These are phyloP conservation scores for Brachionus rubens DNA, from an alignment of 1,140 invertebrate genomes.

Conservation along the genomic window DNA sequence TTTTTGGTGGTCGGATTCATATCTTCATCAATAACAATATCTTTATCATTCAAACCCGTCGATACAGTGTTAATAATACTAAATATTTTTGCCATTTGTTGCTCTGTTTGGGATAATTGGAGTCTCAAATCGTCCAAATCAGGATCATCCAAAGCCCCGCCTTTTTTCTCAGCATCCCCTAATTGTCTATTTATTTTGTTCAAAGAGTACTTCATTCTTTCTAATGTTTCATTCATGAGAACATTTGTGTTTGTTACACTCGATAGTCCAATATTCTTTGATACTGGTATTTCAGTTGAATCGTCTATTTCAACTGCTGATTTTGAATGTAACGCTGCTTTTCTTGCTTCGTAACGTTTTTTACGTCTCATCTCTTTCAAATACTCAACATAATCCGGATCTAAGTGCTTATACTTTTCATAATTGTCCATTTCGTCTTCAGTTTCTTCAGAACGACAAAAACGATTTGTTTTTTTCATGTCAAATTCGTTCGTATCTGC, in stretches of 20 bases:
- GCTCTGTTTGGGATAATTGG: conserved; percentile 36
- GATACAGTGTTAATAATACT: conserved; percentile 28
- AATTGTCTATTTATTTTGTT: conserved; percentile 39
- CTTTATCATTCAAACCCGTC: neutral
- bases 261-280: conserved; percentile 12
- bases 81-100: conserved; percentile 36
- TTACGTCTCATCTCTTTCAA: neutral
- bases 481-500: neutral
- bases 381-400: conserved; percentile 23
- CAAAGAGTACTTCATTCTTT: conserved; percentile 43
- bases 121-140: conserved; percentile 34
- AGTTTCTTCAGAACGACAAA: neutral
- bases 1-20: too few relatives aligned
- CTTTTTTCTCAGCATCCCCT: conserved; percentile 23
- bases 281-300: neutral
- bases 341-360: conserved; percentile 9
- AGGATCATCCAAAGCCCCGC: conserved; percentile 5
- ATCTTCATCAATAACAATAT: conserved; percentile 26
- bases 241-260: conserved; percentile 44
- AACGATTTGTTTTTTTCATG: neutral
- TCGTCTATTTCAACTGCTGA: neutral
- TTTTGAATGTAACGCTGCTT: conserved; percentile 3
- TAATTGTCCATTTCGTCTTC: conserved; percentile 23
- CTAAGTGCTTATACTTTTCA: conserved; percentile 30
- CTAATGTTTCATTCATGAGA: conserved; percentile 32